phyloP scores from a whole-genome alignment of 2,888 invertebrate species.

The Scaptomyza flava region DNA sequence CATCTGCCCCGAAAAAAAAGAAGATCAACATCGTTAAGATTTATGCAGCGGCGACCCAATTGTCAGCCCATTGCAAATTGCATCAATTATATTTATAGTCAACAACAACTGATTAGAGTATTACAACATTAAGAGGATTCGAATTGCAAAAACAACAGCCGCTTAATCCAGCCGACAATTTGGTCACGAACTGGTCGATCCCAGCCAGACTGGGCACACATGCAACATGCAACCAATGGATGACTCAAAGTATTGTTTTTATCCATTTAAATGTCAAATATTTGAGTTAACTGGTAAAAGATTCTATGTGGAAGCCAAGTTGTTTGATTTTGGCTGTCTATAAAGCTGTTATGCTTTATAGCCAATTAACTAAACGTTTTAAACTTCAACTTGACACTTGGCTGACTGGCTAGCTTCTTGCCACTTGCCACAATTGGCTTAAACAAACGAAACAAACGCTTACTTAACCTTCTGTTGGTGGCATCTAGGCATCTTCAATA shows the following conservation, averaged over 20 bases:
- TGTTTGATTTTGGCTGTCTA: conserved; percentile 27
- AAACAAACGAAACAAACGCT: conserved; percentile 27
- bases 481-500: conserved; percentile 24
- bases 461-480: conserved; percentile 63
- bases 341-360: conserved; percentile 37
- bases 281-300: conserved; percentile 29
- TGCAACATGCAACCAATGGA: conserved; percentile 23
- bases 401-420: conserved; percentile 14
- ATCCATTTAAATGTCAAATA: conserved; percentile 64
- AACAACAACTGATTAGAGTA: not conserved
- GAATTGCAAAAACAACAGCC: not conserved
- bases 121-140: conserved; percentile 8
- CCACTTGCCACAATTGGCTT: conserved; percentile 16
- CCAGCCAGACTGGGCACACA: conserved; percentile 14
- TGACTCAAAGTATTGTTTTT: conserved; percentile 42
- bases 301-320: conserved; percentile 13
- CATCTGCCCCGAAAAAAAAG: conserved; percentile 27
- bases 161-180: conserved; percentile 10
- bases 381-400: conserved; percentile 81
- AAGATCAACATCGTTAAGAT: conserved; percentile 45
- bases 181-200: conserved; percentile 50
- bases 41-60: conserved; percentile 66
- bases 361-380: conserved; percentile 58
- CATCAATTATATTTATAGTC: conserved; percentile 65
- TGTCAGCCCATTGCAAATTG: conserved; percentile 70